Evolutionary conservation across 2,888 invertebrate genomes (phyloP), one percentile per base, ranked within the genome.

Genomic region (Apotomis capreana): DNA sequence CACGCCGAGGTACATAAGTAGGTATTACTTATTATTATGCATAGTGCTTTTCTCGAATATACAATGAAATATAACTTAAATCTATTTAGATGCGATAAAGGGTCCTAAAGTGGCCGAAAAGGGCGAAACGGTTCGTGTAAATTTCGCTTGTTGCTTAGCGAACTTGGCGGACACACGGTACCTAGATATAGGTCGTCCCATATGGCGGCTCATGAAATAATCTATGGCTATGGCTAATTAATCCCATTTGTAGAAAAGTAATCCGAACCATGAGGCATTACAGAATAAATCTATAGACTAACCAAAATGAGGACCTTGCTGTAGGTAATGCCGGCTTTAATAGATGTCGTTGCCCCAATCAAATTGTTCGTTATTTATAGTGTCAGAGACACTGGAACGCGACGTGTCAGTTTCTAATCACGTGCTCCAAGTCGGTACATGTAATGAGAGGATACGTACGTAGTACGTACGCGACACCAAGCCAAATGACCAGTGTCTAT

Each of bases 401-500:
- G 26, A 63, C 72, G 63, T 72, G 62, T 72, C 67, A 52, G 62
- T 58, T 65, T 60, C 15, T 44, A 69, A 59, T 70, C 70, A 60
- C 67, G 67, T 61, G 54, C 54, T 65, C 49, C 36, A 60, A 60
- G 37, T 52, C 9, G 12, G 70, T 61, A 58, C 58, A 44, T 68
- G 68, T 62, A 68, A 63, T 44, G 62, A 59, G 72, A 75, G 57
- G 15, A 76, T 69, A 74, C 68, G 67, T 52, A 76, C 60, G 77
- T 76, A 78, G 67, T 52, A 76, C 62, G 77, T 76, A 78, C 78
- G 75, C 77, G 78, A 75, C 76, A 76, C 73, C 77, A 81, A 79
- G 84, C 85, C 84, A 85, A 86, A 82, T 83, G 76, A 77, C 78
- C 76, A 76, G 68, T 78, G 76, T 76, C 77, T 79, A 78, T 79